Base-by-base conservation (phyloP, 2,797 vertebrate genomes). In the Onychomys leucogaster region DNA sequence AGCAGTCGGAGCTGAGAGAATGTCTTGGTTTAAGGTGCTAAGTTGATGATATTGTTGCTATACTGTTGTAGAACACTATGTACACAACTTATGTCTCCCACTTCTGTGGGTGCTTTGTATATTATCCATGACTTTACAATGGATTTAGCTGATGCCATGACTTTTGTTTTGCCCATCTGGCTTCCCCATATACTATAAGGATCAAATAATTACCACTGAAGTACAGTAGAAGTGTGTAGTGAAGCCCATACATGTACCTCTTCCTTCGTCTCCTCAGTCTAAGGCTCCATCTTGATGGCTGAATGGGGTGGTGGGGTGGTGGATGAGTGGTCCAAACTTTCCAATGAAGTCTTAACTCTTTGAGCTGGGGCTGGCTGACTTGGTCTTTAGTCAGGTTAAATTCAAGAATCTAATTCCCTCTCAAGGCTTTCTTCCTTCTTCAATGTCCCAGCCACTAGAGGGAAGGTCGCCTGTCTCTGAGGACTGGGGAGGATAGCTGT, bases 341-440 rank as follows among this genome's bases (percentile, higher is more conserved):
- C 13, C 34, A 75, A 8, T 29, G 37, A 71, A 89, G 61, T 12
- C 0, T 57, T 57, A 80, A 77, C 29, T 73, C 59, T 94, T 95
- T 63, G 90, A 55, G 69, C 34, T 82, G 90, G 84, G 61, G 63
- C 85, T n/a, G 6, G 21, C 23, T 69, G 61, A 12, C 52, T 89
- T 93, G 75, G 65, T 81, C 25, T 43, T 89, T 93, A 67, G 65
- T 81, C 25, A 85, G 71, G 25, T 37, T 41, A 93, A 91, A 81
- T 32, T 81, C 19, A 88, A 76, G 27, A 77, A 27, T 57, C 43
- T n/a, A 49, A 57, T 82, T 89, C 61, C 61, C 8, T 76, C 46
- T 69, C n/a, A 75, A 55, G 80, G 57, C 10, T 49, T 5, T 88
- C 80, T 88, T 5, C 85, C 19, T 94, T 34, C 55, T 87, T n/a